Evolutionary conservation across 2,888 invertebrate species (phyloP).

Genomic region (Patella ulyssiponensis): DNA sequence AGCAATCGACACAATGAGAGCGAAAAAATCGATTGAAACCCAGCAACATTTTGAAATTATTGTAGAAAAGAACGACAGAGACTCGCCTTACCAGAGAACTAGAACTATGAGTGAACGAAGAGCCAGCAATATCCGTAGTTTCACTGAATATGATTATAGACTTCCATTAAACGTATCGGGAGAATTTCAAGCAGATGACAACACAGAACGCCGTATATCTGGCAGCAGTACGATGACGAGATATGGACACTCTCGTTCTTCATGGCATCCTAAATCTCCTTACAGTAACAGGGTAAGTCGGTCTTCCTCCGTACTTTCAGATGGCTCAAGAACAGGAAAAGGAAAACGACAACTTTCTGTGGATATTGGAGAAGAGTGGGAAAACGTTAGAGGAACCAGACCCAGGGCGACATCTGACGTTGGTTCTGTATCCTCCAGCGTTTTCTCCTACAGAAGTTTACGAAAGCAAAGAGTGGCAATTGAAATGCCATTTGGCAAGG

Average conservation of each 20-base stretch:
- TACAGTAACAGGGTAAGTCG: constrained; percentile 9
- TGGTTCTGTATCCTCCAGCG: constrained; percentile 16
- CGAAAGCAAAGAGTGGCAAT: not conserved
- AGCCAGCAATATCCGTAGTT: not conserved
- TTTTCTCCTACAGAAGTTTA: constrained; percentile 16
- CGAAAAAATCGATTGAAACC: not conserved
- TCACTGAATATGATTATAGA: too few relatives aligned
- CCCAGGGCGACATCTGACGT: constrained; percentile 19
- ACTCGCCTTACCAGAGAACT: not conserved
- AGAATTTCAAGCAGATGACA: not conserved
- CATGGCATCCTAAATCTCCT: constrained; percentile 17
- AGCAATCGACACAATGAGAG: not conserved
- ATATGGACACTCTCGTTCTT: not conserved
- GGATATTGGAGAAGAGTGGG: constrained; percentile 55
- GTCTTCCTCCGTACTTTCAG: constrained; percentile 13
- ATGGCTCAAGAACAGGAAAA: constrained; percentile 3
- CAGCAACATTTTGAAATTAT: not conserved
- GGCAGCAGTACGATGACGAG: not conserved
- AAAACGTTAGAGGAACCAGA: constrained; percentile 39
- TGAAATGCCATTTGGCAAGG: not conserved
- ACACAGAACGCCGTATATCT: not conserved
- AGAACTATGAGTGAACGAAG: not conserved
- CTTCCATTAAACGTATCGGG: too few relatives aligned
- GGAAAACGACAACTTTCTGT: constrained; percentile 35
- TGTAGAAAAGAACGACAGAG: not conserved